These are phyloP conservation scores for Cyclophora albipunctata DNA, from an alignment of 2,888 invertebrate genomes.

Conservation along the genomic window DNA sequence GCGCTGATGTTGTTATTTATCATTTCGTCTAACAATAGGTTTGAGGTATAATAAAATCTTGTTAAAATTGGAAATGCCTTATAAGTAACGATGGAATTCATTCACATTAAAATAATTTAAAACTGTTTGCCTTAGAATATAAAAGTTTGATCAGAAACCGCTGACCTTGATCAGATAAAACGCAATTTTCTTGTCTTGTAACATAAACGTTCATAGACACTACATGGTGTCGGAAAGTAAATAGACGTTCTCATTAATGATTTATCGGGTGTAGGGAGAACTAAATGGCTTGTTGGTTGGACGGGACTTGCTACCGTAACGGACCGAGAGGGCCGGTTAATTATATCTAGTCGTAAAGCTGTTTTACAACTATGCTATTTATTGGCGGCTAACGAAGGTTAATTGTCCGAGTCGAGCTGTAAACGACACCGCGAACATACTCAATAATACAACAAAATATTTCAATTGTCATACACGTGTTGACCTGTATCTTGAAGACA, in stretches of 20 bases:
- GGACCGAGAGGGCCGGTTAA: conserved; percentile 42
- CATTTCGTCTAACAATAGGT: conserved; percentile 4
- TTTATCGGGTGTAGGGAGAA: conserved; percentile 35
- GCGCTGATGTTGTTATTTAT: conserved; percentile 38
- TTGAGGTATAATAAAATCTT: not conserved
- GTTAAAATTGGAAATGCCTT: not conserved
- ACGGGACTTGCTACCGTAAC: conserved; percentile 49
- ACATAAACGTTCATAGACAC: no score
- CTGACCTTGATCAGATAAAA: no score
- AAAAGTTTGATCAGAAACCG: no score
- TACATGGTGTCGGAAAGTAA: conserved; percentile 11
- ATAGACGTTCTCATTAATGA: conserved; percentile 26
- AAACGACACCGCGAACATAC: conserved; percentile 27
- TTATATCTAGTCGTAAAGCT: conserved; percentile 56
- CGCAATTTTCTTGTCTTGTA: no score
- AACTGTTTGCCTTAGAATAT: no score
- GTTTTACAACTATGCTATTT: conserved; percentile 53
- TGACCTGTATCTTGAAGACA: not conserved
- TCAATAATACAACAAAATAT: conserved; percentile 17
- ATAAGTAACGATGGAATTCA: no score
- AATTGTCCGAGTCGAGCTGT: conserved; percentile 43
- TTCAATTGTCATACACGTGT: not conserved
- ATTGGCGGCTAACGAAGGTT: conserved; percentile 58
- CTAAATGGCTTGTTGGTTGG: conserved; percentile 30
- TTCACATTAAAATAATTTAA: no score